These are phyloP conservation scores for Dicrostonyx torquatus DNA, from an alignment of 2,797 vertebrate genomes.

Conservation along the genomic window DNA sequence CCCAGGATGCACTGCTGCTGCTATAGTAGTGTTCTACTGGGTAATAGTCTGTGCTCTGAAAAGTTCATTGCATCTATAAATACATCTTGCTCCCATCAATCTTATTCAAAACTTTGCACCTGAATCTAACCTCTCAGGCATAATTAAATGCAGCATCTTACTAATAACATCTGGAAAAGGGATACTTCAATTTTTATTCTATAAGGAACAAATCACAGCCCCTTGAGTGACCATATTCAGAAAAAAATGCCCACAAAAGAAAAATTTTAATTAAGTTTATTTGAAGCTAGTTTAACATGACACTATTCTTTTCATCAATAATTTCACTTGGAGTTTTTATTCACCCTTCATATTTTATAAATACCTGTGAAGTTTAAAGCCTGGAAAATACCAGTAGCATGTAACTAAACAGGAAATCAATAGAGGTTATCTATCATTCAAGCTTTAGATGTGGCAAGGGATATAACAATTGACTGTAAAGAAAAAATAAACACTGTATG, in stretches of 20 bases:
- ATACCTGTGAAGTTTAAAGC: neutral
- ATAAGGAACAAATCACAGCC: neutral
- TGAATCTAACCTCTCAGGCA: slow-evolving; percentile 1
- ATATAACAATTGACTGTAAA: neutral
- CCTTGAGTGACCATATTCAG: neutral
- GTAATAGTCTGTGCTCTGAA: neutral
- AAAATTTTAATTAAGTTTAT: slow-evolving; percentile 24
- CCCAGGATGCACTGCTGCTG: neutral
- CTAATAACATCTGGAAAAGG: neutral
- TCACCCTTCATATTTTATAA: neutral
- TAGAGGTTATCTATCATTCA: neutral
- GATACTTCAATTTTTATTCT: neutral
- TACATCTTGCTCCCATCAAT: neutral
- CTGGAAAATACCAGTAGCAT: neutral
- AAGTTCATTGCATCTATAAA: neutral
- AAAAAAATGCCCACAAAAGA: neutral
- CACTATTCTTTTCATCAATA: slow-evolving; percentile 26
- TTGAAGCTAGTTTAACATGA: slow-evolving; percentile 52
- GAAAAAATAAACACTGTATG: neutral
- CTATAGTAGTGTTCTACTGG: neutral
- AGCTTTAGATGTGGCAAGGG: neutral
- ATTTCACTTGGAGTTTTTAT: neutral
- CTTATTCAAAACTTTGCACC: neutral
- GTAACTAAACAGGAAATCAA: neutral
- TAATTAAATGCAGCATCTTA: neutral